Conservation (phyloP, 1,140 invertebrate genomes). For the Bombus sylvicola region DNA sequence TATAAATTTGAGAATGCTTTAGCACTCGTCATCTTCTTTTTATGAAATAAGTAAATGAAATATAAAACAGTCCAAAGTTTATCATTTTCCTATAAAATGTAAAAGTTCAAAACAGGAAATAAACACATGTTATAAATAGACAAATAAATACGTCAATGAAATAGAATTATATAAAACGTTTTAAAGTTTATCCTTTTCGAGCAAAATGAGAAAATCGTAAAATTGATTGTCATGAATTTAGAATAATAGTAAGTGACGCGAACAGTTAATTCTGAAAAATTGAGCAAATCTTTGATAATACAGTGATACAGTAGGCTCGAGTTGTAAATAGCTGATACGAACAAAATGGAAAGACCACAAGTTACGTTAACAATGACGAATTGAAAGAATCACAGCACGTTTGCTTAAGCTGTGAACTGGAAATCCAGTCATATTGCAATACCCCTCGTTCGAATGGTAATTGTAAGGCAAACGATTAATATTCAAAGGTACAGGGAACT, state of each 20-base stretch:
- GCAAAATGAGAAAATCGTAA: too few relatives aligned
- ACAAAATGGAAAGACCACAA: background rate
- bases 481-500: background rate
- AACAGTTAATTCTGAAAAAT: background rate
- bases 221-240: background rate
- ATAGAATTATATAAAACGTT: too few relatives aligned
- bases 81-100: too few relatives aligned
- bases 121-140: too few relatives aligned
- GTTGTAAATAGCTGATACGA: background rate
- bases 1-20: too few relatives aligned
- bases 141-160: too few relatives aligned
- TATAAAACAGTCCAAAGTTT: too few relatives aligned
- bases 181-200: too few relatives aligned
- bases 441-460: background rate
- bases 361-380: background rate
- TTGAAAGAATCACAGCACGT: background rate
- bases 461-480: background rate
- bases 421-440: too few relatives aligned
- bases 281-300: background rate
- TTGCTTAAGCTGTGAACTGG: background rate
- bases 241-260: background rate
- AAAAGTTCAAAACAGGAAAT: too few relatives aligned
- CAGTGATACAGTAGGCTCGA: background rate
- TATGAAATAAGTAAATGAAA: too few relatives aligned
- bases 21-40: too few relatives aligned